Percentiles rank a stretch among this genome's conserved stretches.
phyloP scores from a whole-genome alignment of 2,113 vertebrate genomes.

The Gymnarchus niloticus region DNA sequence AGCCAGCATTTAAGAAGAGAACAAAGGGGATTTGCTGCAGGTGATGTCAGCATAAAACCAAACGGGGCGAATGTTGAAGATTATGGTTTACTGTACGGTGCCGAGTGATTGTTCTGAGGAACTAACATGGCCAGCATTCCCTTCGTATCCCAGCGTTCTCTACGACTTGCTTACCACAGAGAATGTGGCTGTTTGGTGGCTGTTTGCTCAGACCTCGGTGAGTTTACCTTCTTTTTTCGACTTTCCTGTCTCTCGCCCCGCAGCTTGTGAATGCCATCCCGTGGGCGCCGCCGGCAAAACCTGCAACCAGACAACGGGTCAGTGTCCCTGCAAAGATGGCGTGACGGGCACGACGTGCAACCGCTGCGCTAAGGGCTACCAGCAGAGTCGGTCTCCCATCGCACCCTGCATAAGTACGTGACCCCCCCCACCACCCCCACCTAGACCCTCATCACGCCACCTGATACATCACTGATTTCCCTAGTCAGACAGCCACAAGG shows the following conservation, averaged over 20 bases:
- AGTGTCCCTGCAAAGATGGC: slow-evolving; percentile 97
- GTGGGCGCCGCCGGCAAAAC: slow-evolving; percentile 97
- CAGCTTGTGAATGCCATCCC: slow-evolving; percentile 98
- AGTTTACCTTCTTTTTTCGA: slow-evolving; percentile 27
- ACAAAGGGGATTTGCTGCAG: too few relatives aligned
- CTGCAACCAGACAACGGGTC: slow-evolving; percentile 98
- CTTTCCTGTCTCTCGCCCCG: slow-evolving; percentile 56
- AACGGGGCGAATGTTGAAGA: not conserved
- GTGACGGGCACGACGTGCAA: slow-evolving; percentile 98
- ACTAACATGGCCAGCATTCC: too few relatives aligned
- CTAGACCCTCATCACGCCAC: not conserved
- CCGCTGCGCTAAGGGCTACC: slow-evolving; percentile 96
- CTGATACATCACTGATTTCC: not conserved
- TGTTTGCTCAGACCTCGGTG: too few relatives aligned
- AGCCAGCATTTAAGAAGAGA: not conserved
- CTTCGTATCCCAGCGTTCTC: not conserved
- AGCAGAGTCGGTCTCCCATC: slow-evolving; percentile 97
- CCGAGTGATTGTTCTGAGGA: not conserved
- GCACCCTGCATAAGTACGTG: slow-evolving; percentile 98
- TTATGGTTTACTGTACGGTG: not conserved
- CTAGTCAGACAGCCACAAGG: not conserved
- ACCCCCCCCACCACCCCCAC: slow-evolving; percentile 28
- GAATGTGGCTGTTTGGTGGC: too few relatives aligned
- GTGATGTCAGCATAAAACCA: not conserved
- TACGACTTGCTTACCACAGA: not conserved